A percentile compares a stretch with the other conserved stretches of the same genome.
phyloP scores from a whole-genome alignment of 1,140 invertebrate genomes.

The Drosophila insularis region DNA sequence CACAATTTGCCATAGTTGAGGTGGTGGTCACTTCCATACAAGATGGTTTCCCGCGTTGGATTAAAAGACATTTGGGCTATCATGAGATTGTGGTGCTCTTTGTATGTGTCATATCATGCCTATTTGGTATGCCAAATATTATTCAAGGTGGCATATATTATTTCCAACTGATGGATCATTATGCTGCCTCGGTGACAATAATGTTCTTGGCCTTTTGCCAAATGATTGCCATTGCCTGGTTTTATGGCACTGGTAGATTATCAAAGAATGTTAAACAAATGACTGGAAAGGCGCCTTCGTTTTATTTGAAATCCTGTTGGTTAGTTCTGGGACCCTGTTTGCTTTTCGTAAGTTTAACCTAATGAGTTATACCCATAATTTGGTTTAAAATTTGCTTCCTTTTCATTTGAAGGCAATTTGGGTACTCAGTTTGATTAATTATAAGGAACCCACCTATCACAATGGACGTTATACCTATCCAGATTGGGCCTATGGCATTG shows the following conservation, averaged over 20 bases:
- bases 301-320: conserved; percentile 94
- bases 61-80: conserved; percentile 90
- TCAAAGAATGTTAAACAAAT: conserved; percentile 93
- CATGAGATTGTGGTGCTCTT: conserved; percentile 93
- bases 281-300: conserved; percentile 90
- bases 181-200: conserved; percentile 94
- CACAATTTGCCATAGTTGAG: conserved; percentile 93
- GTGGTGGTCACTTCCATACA: conserved; percentile 95
- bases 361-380: too few relatives aligned
- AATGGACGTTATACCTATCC: conserved; percentile 91
- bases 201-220: conserved; percentile 97
- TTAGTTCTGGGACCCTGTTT: conserved; percentile 90
- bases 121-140: conserved; percentile 93
- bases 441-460: conserved; percentile 91
- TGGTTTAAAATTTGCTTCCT: background rate
- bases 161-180: conserved; percentile 96
- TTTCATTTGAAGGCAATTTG: conserved; percentile 86
- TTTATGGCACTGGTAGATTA: conserved; percentile 92
- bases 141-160: conserved; percentile 94
- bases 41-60: conserved; percentile 93
- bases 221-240: conserved; percentile 94
- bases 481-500: conserved; percentile 91
- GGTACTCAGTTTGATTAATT: conserved; percentile 94
- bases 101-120: conserved; percentile 91
- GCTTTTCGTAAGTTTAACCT: conserved; percentile 86